Evolutionary conservation across 2,797 vertebrate species (phyloP), one percentile per base, ranked within the genome.

Genomic region (Schizothorax lantsangensis): DNA sequence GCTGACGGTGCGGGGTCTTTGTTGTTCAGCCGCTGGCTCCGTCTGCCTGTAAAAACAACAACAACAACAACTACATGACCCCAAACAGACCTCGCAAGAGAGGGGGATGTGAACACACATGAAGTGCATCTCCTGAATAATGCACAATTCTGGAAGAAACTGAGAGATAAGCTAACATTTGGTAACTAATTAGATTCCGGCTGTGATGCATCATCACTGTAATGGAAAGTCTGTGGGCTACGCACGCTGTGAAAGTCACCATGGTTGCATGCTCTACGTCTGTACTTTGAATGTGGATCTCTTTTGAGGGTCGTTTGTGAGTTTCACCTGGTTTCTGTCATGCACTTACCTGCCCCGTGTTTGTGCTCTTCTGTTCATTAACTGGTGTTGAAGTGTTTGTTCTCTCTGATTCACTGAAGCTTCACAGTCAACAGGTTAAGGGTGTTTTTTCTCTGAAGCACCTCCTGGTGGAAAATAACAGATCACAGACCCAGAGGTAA

Each of bases 1-100:
- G 93, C 93, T 94, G 94, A 93, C 91, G 49, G 33, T 30, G 92
- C 86, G 3, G 68, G 89, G 84, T 89, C 91, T 92, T 95, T 94
- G 93, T 95, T 81, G 52, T 40, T 79, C 91, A 87, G 88, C 33
- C 40, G 12, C 36, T 30, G 14, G 43, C 68, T 79, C 62, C 0
- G 69, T 69, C 68, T 7, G 57, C 81, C 87, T 66, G 84, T 81
- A 83, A 92, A 91, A 89, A 88, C 88, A 90, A 90, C 85, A 91
- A 89, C 88, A 91, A 88, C 86, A 89, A 77, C 87, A 84, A 86
- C 12, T 40, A 83, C 74, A 85, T 80, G 77, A 77, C 59, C 74
- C 71, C 68, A 52, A 26, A 71, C 45, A 47, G 71, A 19, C 54
- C 54, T 74, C 3, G 40, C 26, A 14, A 83, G 6, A 57, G 52